A percentile compares a stretch with the other conserved stretches of the same genome.
Evolutionary conservation across 2,888 invertebrate species (phyloP).

Genomic region (Thysanoteuthis rhombus): DNA sequence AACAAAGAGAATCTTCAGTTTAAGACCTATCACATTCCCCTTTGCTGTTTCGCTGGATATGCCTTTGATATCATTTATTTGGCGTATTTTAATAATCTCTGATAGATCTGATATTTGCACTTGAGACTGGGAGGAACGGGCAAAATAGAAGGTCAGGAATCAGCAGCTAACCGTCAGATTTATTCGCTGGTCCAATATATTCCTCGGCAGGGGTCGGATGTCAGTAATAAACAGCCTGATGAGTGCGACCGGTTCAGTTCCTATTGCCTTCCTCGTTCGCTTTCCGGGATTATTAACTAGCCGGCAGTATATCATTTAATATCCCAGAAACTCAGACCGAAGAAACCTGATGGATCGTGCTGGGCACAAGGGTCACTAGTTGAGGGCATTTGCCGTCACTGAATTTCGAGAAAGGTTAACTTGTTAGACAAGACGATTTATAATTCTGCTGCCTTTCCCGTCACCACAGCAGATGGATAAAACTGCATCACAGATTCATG

Average conservation of each 20-base stretch:
- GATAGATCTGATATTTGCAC: not conserved
- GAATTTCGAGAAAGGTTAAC: not conserved
- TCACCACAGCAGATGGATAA: not conserved
- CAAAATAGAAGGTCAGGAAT: not conserved
- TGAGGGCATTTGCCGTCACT: not conserved
- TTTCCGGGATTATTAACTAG: not conserved
- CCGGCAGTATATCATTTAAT: not conserved
- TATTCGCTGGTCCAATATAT: not conserved
- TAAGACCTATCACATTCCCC: too few species aligned
- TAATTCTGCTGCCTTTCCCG: not conserved
- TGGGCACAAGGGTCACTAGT: not conserved
- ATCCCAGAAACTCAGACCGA: not conserved
- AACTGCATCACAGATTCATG: not conserved
- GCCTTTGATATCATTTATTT: not conserved
- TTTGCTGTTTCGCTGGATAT: not conserved
- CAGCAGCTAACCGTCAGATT: not conserved
- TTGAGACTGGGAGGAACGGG: not conserved
- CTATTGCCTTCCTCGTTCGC: not conserved
- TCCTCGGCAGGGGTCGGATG: not conserved
- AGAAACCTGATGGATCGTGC: not conserved
- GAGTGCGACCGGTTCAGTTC: not conserved
- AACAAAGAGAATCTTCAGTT: too few species aligned
- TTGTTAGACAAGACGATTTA: not conserved
- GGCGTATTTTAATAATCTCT: not conserved
- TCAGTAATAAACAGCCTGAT: not conserved